Evolutionary conservation across 2,888 invertebrate species (phyloP).

Genomic region (Branchellion lobata): DNA sequence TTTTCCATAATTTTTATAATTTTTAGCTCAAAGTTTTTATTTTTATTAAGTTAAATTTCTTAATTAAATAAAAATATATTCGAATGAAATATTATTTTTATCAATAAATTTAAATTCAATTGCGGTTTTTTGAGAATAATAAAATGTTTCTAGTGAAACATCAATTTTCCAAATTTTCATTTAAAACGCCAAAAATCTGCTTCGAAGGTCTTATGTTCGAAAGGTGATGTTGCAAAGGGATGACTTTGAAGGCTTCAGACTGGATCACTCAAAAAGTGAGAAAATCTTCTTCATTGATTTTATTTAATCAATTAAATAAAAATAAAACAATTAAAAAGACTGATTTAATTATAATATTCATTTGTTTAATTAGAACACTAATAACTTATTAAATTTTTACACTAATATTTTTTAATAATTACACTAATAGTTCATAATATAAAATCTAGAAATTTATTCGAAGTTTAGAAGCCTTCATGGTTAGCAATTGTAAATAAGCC

Average conservation of each 20-base stretch:
- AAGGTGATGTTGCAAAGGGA: not conserved
- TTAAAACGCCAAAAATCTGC: no score
- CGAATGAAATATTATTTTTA: not conserved
- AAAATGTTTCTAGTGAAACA: not conserved
- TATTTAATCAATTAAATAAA: not conserved
- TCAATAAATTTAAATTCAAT: not conserved
- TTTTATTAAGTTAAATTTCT: not conserved
- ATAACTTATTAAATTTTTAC: no score
- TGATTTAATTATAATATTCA: not conserved
- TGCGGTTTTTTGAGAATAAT: not conserved
- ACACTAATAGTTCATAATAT: no score
- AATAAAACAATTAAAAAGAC: not conserved
- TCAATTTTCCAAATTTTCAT: no score
- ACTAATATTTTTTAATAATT: no score
- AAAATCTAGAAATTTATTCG: no score
- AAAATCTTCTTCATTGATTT: not conserved
- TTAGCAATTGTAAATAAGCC: no score
- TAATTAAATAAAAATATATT: not conserved
- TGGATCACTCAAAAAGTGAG: constrained; percentile 29
- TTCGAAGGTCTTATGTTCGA: constrained; percentile 13
- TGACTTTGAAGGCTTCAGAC: not conserved
- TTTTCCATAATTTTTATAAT: not conserved
- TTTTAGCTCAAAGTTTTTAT: not conserved
- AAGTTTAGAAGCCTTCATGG: no score
- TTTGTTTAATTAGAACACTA: no score